Evolutionary conservation across 1,140 invertebrate species (phyloP), one percentile per base, ranked within the genome.

Genomic region (Diabrotica virgifera): DNA sequence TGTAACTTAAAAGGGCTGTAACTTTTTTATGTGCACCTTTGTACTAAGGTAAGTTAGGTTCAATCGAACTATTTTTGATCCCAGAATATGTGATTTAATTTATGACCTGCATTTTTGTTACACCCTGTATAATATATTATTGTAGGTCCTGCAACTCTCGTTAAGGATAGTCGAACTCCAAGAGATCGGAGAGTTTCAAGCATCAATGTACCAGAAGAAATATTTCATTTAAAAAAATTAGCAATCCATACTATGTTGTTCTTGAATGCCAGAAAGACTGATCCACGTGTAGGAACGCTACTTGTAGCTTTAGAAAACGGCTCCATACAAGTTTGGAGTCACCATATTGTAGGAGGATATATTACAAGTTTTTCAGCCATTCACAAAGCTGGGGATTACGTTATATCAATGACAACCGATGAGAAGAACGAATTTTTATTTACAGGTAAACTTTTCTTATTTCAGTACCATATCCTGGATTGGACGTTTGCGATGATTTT

Each of bases 311-410:
- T 90, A 52, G 86, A 89, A 72, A 88, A 87, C 53, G 89, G 89
- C 0, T 74, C 81, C 9, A 80, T 90, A 53, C 89, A 90, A 79
- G 81, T 86, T 0, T 91, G 89, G 86, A 89, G 87, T 8, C 87
- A 90, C 75, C 86, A 90, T 73, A 79, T 85, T n/a, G 80, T 78
- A 5, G 87, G 86, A n/a, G 85, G 85, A 11, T 86, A 84, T 75
- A 77, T 89, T 53, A 80, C 80, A 14, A 77, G 84, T 2, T 90
- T 90, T 72, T 81, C 82, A 54, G 86, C 83, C 7, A 82, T 87
- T 53, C 89, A 92, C 75, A 81, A 81, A 5, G 76, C 80, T 3
- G 85, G 84, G 0, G 89, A 91, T 77, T 90, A 86, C 73, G 85
- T 88, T 9, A 78, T 85, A 7, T 80, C 84, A 11, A 83, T 91